Base-by-base conservation (phyloP, 2,888 invertebrate species). In the Zygothrica quintamaculata region DNA sequence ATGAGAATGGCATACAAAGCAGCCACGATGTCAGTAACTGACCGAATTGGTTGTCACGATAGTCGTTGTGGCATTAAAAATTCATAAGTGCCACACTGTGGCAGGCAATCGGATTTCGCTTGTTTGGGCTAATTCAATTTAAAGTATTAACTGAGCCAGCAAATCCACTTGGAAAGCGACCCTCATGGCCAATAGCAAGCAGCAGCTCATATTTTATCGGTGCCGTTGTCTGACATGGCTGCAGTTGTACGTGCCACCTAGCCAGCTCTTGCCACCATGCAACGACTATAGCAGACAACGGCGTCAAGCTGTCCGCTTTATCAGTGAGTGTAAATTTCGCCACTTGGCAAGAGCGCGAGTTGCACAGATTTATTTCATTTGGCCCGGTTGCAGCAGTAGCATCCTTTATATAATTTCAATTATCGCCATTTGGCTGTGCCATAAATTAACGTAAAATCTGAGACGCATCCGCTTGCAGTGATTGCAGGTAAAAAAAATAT, bases 331-430 rank as follows among this genome's bases (percentile, higher is more conserved):
- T 80, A 74, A 74, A 81, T 81, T 77, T 61, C 52, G 42, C 52
- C 65, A 15, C 53, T 62, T 50, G 42, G 43, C 67, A 62, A 64
- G 74, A 65, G 52, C 36, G 55, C 16, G 65, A 53, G 57, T 42
- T 56, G 61, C 65, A 56, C 66, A 71, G 87, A 87, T 82, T 82
- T 77, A 82, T 87, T 87, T 81, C 75, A 80, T 72, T 80, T 81
- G 70, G 78, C 51, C 47, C 47, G 46, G 25, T 22, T 2, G 15
- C 50, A 22, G 47, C 36, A 37, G n/a, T n/a, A n/a, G 52, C 67
- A 47, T 59, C 62, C 68, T 78, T 82, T 71, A 82, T 75, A 71
- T 87, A 74, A 77, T 80, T 87, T 82, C 82, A 82, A 82, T 82
- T 87, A 84, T 84, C 78, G 85, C 78, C 81, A 69, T 47, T 77